These are phyloP conservation scores for Cantharis flavilabris DNA, from an alignment of 2,888 invertebrate genomes.

Conservation along the genomic window DNA sequence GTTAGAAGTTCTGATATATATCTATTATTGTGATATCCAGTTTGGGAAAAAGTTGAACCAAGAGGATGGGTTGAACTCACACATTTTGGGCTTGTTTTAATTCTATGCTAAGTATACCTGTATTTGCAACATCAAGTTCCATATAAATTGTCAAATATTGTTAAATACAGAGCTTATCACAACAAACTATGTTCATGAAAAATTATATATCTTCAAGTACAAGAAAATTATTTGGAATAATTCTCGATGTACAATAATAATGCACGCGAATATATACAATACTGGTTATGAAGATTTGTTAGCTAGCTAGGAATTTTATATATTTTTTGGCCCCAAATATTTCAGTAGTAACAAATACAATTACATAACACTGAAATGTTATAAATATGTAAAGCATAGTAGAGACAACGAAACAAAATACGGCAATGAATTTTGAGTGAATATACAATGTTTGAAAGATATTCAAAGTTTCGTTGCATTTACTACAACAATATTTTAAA, in stretches of 20 bases:
- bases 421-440: not conserved
- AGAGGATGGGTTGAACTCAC: not conserved
- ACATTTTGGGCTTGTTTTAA: not conserved
- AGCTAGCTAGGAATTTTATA: conserved; percentile 17
- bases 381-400: conserved; percentile 5
- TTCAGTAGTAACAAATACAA: conserved; percentile 19
- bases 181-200: not conserved
- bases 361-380: conserved; percentile 16
- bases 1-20: not conserved
- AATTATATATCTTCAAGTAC: not conserved
- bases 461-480: not conserved
- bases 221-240: not conserved
- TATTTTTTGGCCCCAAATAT: conserved; percentile 24
- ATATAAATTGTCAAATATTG: not conserved
- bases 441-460: not conserved
- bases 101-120: not conserved
- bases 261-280: not conserved
- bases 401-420: not conserved
- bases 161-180: not conserved
- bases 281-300: not conserved
- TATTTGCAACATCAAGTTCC: not conserved
- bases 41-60: not conserved
- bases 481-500: not conserved
- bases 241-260: not conserved
- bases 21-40: not conserved